A percentile compares a stretch with the other conserved stretches of the same genome.
These are phyloP conservation scores for Melanostoma scalare DNA, from an alignment of 2,888 invertebrate species.

Conservation along the genomic window DNA sequence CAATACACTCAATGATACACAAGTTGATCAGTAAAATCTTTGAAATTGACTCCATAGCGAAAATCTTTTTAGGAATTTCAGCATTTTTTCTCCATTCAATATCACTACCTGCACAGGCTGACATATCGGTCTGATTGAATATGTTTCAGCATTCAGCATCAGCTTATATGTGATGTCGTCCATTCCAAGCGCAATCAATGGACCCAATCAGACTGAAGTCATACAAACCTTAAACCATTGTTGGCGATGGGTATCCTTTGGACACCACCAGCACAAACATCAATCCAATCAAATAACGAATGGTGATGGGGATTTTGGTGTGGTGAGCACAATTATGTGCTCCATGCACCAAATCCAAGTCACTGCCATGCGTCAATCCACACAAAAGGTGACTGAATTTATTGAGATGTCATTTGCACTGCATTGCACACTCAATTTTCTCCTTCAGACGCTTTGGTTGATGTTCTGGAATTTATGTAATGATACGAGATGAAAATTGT, in stretches of 20 bases:
- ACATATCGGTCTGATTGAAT: slow-evolving; percentile 34
- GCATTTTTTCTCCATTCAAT: slow-evolving; percentile 4
- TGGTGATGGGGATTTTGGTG: slow-evolving; percentile 26
- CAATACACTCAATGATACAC: too few species aligned
- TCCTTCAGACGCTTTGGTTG: slow-evolving; percentile 22
- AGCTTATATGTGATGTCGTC: slow-evolving; percentile 1
- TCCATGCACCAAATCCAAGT: slow-evolving; percentile 35
- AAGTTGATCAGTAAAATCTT: slow-evolving; percentile 24
- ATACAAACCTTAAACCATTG: slow-evolving; percentile 25
- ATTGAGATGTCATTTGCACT: slow-evolving; percentile 55
- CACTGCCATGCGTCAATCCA: slow-evolving; percentile 14
- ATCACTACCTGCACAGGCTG: slow-evolving; percentile 6
- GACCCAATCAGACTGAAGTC: too few species aligned
- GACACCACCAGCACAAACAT: slow-evolving; percentile 1
- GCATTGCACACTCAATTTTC: slow-evolving; percentile 19
- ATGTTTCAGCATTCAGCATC: neutral
- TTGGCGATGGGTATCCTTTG: slow-evolving; percentile 17
- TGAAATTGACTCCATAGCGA: slow-evolving; percentile 49
- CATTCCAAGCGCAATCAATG: too few species aligned
- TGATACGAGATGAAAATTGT: slow-evolving; percentile 20
- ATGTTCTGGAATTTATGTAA: slow-evolving; percentile 39
- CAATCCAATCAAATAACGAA: slow-evolving; percentile 21
- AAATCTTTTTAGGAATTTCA: slow-evolving; percentile 39
- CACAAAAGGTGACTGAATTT: slow-evolving; percentile 44
- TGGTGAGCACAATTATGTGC: slow-evolving; percentile 31